Base-by-base conservation (phyloP, 2,888 invertebrate genomes). In the Orchesellides sinensis region DNA sequence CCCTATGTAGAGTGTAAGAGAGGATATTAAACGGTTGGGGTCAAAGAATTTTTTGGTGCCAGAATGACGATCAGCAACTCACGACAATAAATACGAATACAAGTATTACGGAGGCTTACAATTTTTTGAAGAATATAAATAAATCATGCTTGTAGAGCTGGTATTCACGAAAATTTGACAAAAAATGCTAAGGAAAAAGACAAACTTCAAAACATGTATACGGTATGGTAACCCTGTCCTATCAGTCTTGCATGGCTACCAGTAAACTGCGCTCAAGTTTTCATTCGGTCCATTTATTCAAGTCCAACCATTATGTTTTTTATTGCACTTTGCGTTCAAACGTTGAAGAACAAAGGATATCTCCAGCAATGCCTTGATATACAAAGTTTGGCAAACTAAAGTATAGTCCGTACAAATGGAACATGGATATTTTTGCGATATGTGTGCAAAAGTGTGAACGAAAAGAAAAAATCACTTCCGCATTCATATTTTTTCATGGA, bases 41-140 rank as follows among this genome's bases (percentile, higher is more conserved):
- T 63, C 63, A 63, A 21, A 63, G 40, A 63, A 63, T 63, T 63
- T 63, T 63, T 35, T 59, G 59, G 59, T 29, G 59, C 59, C 59
- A 59, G 59, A n/a, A 49, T 2, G 8, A 52, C 21, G 63, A 63
- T 40, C 35, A 63, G 40, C 23, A 5, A 40, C 2, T 8, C 21
- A 12, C 12, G 6, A 61, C 35, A 61, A 61, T 63, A 63, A 63
- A 40, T 61, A 12, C 12, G 6, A 61, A 17, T 35, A 61, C 40
- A 63, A 63, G 21, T 61, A 61, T 17, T 29, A 61, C 29, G 8
- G 61, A 19, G 8, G 52, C 52, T 52, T 19, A 17, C 19, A 52
- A 19, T 17, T 52, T 52, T 52, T 52, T 10, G 17, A 4, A 52
- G 19, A n/a, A 19, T 52, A 21, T 4, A 19, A 12, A 52, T 19